Percentiles rank a stretch among this genome's conserved stretches.
phyloP scores from a whole-genome alignment of 2,797 vertebrate species.

The Pogonophryne albipinna region DNA sequence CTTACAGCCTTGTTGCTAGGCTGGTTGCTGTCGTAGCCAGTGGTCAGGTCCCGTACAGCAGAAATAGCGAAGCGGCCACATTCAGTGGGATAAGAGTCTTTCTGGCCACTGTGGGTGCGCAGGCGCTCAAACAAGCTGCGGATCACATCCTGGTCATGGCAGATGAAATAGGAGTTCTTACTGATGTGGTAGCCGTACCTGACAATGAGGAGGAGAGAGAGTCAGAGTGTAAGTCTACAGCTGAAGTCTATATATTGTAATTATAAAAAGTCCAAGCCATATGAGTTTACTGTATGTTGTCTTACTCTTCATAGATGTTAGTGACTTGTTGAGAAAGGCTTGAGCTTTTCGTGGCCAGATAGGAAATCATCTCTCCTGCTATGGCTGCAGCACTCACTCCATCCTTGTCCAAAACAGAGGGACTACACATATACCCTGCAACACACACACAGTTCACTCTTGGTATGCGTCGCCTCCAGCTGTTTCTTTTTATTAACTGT shows the following conservation, averaged over 20 bases:
- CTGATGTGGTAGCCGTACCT: constrained; percentile 97
- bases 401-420: constrained; percentile 96
- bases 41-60: constrained; percentile 92
- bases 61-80: constrained; percentile 91
- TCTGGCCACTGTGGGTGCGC: constrained; percentile 87
- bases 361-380: constrained; percentile 91
- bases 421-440: constrained; percentile 98
- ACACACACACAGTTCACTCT: constrained; percentile 37
- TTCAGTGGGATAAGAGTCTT: constrained; percentile 89
- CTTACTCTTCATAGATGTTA: constrained; percentile 93
- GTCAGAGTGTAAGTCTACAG: constrained; percentile 1
- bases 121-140: constrained; percentile 90
- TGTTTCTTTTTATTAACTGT: constrained; percentile 38
- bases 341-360: constrained; percentile 88
- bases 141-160: constrained; percentile 92
- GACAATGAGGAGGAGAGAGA: constrained; percentile 15
- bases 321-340: constrained; percentile 92
- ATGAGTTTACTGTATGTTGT: neutral
- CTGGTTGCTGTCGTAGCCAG: constrained; percentile 93
- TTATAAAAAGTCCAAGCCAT: neutral
- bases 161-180: constrained; percentile 97
- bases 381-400: constrained; percentile 97
- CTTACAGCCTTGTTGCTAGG: constrained; percentile 92
- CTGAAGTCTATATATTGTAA: too few species aligned
- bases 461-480: constrained; percentile 6